A percentile compares a stretch with the other conserved stretches of the same genome.
phyloP scores from a whole-genome alignment of 1,140 invertebrate species.

The Episyrphus balteatus region DNA sequence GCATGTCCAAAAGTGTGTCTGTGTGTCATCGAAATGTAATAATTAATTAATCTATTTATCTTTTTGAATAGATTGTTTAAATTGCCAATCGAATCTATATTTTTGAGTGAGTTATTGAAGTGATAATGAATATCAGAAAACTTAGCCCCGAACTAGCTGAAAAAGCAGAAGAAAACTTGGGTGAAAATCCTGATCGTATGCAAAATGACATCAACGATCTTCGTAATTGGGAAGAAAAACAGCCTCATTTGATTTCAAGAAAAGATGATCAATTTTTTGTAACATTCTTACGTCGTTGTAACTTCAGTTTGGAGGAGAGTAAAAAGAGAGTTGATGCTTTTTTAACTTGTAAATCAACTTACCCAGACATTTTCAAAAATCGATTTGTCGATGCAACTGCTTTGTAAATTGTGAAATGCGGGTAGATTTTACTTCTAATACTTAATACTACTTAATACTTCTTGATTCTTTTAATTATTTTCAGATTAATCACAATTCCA shows the following conservation, averaged over 20 bases:
- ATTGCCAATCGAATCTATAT: too few species aligned
- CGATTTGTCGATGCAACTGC: too few species aligned
- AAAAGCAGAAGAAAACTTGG: slow-evolving; percentile 45
- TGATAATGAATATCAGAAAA: slow-evolving; percentile 14
- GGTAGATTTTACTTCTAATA: too few species aligned
- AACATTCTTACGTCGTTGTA: slow-evolving; percentile 50
- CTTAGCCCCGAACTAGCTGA: slow-evolving; percentile 35
- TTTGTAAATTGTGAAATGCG: too few species aligned
- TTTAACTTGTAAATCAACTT: slow-evolving; percentile 24
- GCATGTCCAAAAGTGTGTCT: too few species aligned
- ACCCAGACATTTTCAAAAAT: too few species aligned
- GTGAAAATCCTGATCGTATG: slow-evolving; percentile 47
- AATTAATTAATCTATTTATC: too few species aligned
- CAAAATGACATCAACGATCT: slow-evolving; percentile 45
- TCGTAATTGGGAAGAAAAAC: slow-evolving; percentile 51
- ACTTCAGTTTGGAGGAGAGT: slow-evolving; percentile 53
- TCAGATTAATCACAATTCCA: slow-evolving; percentile 25
- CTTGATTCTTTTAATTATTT: too few species aligned
- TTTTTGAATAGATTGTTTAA: too few species aligned
- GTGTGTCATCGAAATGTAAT: too few species aligned
- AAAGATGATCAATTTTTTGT: slow-evolving; percentile 48
- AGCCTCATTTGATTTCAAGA: slow-evolving; percentile 43
- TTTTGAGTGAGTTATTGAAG: too few species aligned
- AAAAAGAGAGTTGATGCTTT: slow-evolving; percentile 54
- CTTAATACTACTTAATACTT: slow-evolving; percentile 6